Percentiles rank a stretch among this genome's conserved stretches.
phyloP scores from a whole-genome alignment of 2,888 invertebrate genomes.

The Anodontia alba region DNA sequence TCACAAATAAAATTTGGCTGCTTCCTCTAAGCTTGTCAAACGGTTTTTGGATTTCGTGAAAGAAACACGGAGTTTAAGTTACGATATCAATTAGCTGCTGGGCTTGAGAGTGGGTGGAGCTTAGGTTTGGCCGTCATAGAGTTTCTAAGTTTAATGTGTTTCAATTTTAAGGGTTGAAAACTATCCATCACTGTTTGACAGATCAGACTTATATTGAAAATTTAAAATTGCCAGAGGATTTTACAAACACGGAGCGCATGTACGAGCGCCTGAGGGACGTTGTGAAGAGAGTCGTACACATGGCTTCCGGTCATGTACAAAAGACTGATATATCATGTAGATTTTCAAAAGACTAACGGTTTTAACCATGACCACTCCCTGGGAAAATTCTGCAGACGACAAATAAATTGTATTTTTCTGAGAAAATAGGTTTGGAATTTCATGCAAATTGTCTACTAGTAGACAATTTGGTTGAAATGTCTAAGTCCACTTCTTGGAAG shows the following conservation, averaged over 20 bases:
- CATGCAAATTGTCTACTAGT: too few species aligned
- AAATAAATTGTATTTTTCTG: too few species aligned
- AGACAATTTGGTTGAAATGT: too few species aligned
- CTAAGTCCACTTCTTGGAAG: too few species aligned
- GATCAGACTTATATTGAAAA: slow-evolving; percentile 1
- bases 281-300: background rate
- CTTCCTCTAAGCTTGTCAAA: slow-evolving; percentile 47
- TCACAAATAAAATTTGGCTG: slow-evolving; percentile 18
- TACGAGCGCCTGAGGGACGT: background rate
- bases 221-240: slow-evolving; percentile 10
- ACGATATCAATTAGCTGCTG: slow-evolving; percentile 26
- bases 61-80: slow-evolving; percentile 40
- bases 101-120: slow-evolving; percentile 37
- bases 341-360: slow-evolving; percentile 11
- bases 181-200: slow-evolving; percentile 47
- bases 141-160: slow-evolving; percentile 45
- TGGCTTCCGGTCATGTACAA: background rate
- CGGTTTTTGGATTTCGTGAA: slow-evolving; percentile 33
- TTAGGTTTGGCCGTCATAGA: slow-evolving; percentile 45
- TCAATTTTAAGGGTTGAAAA: slow-evolving; percentile 38
- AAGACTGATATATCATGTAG: background rate
- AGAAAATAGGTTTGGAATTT: too few species aligned
- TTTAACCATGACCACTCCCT: too few species aligned
- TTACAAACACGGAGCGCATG: background rate
- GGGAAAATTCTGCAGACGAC: too few species aligned